These are phyloP conservation scores for Thysanoteuthis rhombus DNA, from an alignment of 2,888 invertebrate genomes.

Conservation along the genomic window DNA sequence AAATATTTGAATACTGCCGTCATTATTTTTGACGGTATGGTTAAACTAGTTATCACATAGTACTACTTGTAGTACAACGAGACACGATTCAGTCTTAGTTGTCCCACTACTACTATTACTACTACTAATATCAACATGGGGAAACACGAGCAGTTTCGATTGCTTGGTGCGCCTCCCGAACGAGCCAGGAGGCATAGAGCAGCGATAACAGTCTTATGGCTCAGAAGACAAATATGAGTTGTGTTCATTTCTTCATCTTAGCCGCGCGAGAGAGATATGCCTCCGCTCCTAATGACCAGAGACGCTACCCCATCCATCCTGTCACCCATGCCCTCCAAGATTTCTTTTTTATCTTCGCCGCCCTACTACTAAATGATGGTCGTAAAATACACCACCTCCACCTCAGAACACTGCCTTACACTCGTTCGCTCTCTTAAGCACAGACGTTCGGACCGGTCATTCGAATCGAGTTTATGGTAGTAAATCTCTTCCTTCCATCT, in stretches of 20 bases:
- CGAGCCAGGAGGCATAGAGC: background rate
- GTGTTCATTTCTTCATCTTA: background rate
- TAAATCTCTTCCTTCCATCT: background rate
- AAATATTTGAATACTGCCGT: no score
- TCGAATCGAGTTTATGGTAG: background rate
- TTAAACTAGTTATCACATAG: no score
- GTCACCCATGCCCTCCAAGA: background rate
- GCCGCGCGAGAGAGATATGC: background rate
- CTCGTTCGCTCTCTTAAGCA: background rate
- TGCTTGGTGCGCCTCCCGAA: background rate
- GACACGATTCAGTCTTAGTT: no score
- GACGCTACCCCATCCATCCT: background rate
- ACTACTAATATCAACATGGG: no score
- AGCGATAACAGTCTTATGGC: background rate
- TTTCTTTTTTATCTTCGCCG: background rate
- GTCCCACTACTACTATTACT: no score
- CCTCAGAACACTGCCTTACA: background rate
- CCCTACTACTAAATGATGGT: background rate
- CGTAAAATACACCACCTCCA: background rate
- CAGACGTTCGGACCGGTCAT: background rate
- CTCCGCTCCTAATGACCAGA: background rate
- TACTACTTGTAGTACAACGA: no score
- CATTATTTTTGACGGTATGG: no score
- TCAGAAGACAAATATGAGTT: no score
- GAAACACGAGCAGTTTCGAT: background rate